A percentile compares a stretch with the other conserved stretches of the same genome.
phyloP scores from a whole-genome alignment of 2,113 vertebrate genomes.

The Siniperca chuatsi region DNA sequence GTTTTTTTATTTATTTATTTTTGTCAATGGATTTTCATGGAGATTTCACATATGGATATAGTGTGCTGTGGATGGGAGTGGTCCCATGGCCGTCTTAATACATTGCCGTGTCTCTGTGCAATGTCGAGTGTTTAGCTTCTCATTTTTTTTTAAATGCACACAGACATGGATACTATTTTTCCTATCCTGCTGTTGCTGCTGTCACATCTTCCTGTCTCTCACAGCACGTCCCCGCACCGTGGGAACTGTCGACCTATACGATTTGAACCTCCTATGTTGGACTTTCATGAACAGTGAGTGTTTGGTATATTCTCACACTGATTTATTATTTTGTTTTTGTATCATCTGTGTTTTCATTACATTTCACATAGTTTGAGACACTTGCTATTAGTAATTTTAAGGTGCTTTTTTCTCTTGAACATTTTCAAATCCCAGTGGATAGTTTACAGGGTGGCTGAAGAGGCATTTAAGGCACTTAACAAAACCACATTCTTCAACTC shows the following conservation, averaged over 20 bases:
- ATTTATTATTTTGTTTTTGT: not conserved
- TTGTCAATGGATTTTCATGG: slow-evolving; percentile 27
- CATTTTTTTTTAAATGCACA: slow-evolving; percentile 33
- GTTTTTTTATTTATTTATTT: not conserved
- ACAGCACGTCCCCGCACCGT: slow-evolving; percentile 92
- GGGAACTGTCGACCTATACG: slow-evolving; percentile 96
- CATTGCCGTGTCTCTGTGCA: not conserved
- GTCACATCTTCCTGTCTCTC: slow-evolving; percentile 74
- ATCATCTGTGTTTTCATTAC: not conserved
- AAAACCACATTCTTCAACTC: not conserved
- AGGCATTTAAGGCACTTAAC: slow-evolving; percentile 11
- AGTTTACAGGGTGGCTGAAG: not conserved
- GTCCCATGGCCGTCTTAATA: not conserved
- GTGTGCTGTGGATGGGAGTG: slow-evolving; percentile 2
- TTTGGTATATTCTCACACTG: not conserved
- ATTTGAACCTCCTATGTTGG: slow-evolving; percentile 99
- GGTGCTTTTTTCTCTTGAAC: not conserved
- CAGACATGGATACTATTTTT: slow-evolving; percentile 51
- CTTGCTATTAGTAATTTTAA: not conserved
- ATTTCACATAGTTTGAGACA: not conserved
- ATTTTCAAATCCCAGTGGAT: not conserved
- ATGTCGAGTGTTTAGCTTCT: slow-evolving; percentile 21
- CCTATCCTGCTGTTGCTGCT: slow-evolving; percentile 47
- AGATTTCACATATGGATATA: slow-evolving; percentile 50
- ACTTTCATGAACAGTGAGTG: slow-evolving; percentile 98